phyloP scores from a whole-genome alignment of 2,113 vertebrate species.

The Gymnorhina tibicen region DNA sequence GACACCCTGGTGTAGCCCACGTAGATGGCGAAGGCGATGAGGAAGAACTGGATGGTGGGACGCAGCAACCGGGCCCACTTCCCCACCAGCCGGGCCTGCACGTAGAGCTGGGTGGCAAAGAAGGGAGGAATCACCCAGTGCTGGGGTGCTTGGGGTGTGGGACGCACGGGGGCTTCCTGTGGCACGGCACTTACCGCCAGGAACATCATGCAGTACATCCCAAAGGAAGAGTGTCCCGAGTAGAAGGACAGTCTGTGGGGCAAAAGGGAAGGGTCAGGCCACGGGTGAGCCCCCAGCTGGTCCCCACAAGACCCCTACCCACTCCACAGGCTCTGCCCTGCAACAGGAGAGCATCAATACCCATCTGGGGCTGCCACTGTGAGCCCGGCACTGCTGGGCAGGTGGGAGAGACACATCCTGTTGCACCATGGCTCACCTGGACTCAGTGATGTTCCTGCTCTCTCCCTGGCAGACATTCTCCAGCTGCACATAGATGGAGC shows the following conservation, averaged over 20 bases:
- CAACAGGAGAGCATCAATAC: fast-evolving
- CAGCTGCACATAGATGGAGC: conserved; percentile 80
- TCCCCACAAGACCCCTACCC: background rate
- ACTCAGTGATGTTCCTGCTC: conserved; percentile 78
- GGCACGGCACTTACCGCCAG: conserved; percentile 80
- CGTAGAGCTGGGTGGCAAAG: conserved; percentile 78
- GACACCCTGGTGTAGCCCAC: conserved; percentile 94
- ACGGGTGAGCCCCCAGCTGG: fast-evolving
- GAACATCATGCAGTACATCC: conserved; percentile 98
- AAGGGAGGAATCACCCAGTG: background rate
- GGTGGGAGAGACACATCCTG: too few species aligned
- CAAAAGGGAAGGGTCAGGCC: background rate
- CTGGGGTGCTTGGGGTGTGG: fast-evolving
- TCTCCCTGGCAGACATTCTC: conserved; percentile 82
- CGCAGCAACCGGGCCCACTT: conserved; percentile 89
- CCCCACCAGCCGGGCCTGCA: conserved; percentile 86
- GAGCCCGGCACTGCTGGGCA: background rate
- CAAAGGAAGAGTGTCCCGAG: conserved; percentile 94
- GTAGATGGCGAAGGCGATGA: conserved; percentile 89
- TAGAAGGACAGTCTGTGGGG: conserved; percentile 89
- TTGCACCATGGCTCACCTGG: conserved; percentile 73
- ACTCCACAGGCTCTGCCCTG: background rate
- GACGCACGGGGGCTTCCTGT: fast-evolving
- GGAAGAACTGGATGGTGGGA: conserved; percentile 93
- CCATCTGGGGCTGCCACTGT: background rate